Conservation (phyloP, 2,888 invertebrate species). For the Creontiades dilutus region DNA sequence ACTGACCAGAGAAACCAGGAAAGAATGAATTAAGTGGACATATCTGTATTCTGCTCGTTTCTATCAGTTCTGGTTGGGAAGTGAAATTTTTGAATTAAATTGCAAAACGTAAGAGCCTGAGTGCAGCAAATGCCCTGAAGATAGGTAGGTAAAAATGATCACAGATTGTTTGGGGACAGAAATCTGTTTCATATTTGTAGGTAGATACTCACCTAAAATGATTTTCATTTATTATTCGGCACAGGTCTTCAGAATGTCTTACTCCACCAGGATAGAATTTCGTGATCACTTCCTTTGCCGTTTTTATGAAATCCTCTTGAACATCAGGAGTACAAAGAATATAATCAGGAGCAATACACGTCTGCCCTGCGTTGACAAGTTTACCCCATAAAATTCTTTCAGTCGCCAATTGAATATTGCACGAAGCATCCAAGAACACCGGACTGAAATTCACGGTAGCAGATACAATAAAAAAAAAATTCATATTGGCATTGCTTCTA, state of each 20-base stretch:
- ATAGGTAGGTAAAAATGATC: no score
- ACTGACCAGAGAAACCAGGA: no score
- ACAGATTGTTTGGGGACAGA: no score
- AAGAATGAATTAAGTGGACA: no score
- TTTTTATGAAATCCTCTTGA: slow-evolving; percentile 85
- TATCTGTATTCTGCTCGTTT: no score
- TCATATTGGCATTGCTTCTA: not conserved
- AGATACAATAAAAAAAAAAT: not conserved
- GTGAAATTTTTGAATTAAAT: no score
- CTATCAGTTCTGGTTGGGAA: no score
- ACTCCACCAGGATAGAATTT: slow-evolving; percentile 92
- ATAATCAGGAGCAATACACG: slow-evolving; percentile 98
- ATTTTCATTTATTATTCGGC: slow-evolving; percentile 90
- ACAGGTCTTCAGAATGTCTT: slow-evolving; percentile 89
- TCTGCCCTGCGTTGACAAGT: slow-evolving; percentile 94
- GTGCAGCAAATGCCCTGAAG: no score
- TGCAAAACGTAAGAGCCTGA: no score
- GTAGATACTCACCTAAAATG: slow-evolving; percentile 87
- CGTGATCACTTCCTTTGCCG: slow-evolving; percentile 84
- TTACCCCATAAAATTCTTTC: slow-evolving; percentile 97
- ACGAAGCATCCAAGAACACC: slow-evolving; percentile 91
- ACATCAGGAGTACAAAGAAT: slow-evolving; percentile 89
- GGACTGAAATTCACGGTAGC: slow-evolving; percentile 83
- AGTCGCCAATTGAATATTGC: slow-evolving; percentile 87
- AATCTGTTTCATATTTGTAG: not conserved